Percentiles rank a stretch among this genome's conserved stretches.
Conservation (phyloP, 2,888 invertebrate species). For the Flexamia atlantica region DNA sequence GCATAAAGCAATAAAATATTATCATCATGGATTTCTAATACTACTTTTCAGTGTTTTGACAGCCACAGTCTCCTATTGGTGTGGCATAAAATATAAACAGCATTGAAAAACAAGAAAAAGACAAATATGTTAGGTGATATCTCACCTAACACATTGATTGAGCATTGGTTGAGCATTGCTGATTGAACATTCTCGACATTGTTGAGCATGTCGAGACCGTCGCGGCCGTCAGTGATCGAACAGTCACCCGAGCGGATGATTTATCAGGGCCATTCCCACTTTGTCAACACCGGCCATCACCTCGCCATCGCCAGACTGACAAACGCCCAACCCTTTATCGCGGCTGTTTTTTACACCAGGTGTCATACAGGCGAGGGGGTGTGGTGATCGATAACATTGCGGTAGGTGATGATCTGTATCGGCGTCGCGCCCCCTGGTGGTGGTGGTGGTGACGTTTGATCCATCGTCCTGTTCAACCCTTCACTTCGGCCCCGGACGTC, state of each 20-base stretch:
- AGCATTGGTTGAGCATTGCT: too few relatives aligned
- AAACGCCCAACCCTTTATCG: constrained; percentile 21
- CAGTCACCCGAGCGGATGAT: not conserved
- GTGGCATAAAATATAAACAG: too few relatives aligned
- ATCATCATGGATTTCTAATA: too few relatives aligned
- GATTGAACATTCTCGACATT: too few relatives aligned
- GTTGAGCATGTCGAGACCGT: not conserved
- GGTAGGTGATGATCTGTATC: constrained; percentile 48
- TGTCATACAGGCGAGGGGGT: not conserved
- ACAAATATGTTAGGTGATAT: too few relatives aligned
- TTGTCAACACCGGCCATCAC: constrained; percentile 32
- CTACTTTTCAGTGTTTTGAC: too few relatives aligned
- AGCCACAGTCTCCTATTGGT: too few relatives aligned
- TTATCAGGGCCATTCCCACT: not conserved
- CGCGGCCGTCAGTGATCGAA: not conserved
- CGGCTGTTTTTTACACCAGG: not conserved
- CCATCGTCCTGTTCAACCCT: not conserved
- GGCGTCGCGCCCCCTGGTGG: not conserved
- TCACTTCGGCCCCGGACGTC: not conserved
- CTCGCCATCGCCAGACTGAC: constrained; percentile 34
- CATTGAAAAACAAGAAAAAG: too few relatives aligned
- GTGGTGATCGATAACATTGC: constrained; percentile 31
- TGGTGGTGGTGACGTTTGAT: not conserved
- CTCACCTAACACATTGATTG: too few relatives aligned
- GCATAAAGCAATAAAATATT: too few relatives aligned